These are phyloP conservation scores for Drosophila pallidifrons DNA, from an alignment of 1,140 invertebrate genomes.

Conservation along the genomic window DNA sequence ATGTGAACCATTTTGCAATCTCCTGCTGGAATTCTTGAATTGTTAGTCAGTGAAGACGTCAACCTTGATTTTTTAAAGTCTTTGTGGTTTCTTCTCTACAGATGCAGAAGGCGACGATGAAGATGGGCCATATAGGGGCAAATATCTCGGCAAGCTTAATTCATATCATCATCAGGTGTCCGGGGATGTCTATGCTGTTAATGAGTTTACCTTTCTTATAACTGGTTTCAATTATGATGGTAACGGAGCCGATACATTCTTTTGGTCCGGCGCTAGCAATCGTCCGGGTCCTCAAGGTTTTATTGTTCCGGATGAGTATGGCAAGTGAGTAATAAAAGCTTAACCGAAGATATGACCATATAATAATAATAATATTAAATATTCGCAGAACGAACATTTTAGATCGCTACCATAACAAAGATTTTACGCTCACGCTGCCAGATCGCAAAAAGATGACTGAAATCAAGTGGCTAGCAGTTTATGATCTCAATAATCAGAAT, in stretches of 20 bases:
- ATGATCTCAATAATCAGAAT: constrained; percentile 94
- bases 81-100: constrained; percentile 31
- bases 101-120: constrained; percentile 85
- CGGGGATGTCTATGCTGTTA: constrained; percentile 95
- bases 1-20: background rate
- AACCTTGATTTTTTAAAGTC: background rate
- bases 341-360: background rate
- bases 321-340: constrained; percentile 88
- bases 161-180: constrained; percentile 95
- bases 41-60: constrained; percentile 50
- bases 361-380: background rate
- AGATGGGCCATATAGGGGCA: constrained; percentile 91
- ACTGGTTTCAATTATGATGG: constrained; percentile 96
- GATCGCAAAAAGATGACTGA: constrained; percentile 95
- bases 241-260: constrained; percentile 95
- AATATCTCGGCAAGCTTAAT: constrained; percentile 93
- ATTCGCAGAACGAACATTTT: constrained; percentile 92
- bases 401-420: constrained; percentile 93
- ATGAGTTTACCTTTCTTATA: constrained; percentile 93
- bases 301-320: constrained; percentile 94
- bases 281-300: constrained; percentile 95
- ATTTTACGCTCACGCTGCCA: constrained; percentile 93
- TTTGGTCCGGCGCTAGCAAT: constrained; percentile 95
- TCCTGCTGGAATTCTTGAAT: constrained; percentile 23
- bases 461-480: constrained; percentile 96